These are phyloP conservation scores for Lophius americanus DNA, from an alignment of 2,797 vertebrate species.

Conservation along the genomic window DNA sequence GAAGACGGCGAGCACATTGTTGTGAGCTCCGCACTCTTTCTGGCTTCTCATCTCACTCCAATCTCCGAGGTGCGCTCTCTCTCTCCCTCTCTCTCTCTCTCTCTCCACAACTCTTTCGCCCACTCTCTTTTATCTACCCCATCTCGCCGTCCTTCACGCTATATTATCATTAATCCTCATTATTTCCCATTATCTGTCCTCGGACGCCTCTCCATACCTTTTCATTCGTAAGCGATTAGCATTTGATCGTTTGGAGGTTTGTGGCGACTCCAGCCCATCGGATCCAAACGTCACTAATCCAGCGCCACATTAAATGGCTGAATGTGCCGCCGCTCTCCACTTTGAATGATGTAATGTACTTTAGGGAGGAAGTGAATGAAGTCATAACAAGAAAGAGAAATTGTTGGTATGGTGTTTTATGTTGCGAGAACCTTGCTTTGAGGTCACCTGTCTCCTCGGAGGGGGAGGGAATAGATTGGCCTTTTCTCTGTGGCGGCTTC, in stretches of 20 bases:
- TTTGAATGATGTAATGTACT: slow-evolving; percentile 27
- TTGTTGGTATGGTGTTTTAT: slow-evolving; percentile 26
- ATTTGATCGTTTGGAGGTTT: slow-evolving; percentile 50
- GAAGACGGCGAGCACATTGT: slow-evolving; percentile 21
- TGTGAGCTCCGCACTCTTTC: slow-evolving; percentile 14
- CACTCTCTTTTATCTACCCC: slow-evolving; percentile 7
- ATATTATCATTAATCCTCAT: slow-evolving; percentile 59
- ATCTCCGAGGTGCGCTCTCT: slow-evolving; percentile 4
- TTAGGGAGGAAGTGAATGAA: slow-evolving; percentile 6
- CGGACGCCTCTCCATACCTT: slow-evolving; percentile 38
- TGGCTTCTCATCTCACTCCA: slow-evolving; percentile 12
- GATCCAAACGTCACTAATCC: slow-evolving; percentile 52
- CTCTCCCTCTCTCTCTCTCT: slow-evolving; percentile 1
- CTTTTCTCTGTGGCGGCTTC: slow-evolving; percentile 59
- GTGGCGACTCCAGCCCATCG: slow-evolving; percentile 31
- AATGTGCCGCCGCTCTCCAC: slow-evolving; percentile 30
- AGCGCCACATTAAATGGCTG: slow-evolving; percentile 33
- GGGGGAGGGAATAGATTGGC: slow-evolving; percentile 34
- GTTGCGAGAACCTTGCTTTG: slow-evolving; percentile 46
- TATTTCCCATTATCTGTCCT: slow-evolving; percentile 61
- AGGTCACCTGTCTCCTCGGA: slow-evolving; percentile 47
- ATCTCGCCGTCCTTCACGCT: slow-evolving; percentile 45
- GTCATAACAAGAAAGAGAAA: slow-evolving; percentile 10
- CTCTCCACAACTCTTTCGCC: too few species aligned
- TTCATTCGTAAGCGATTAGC: slow-evolving; percentile 57